A percentile compares a stretch with the other conserved stretches of the same genome.
These are phyloP conservation scores for Phanerotoma sp. DNA, from an alignment of 2,888 invertebrate species.

Conservation along the genomic window DNA sequence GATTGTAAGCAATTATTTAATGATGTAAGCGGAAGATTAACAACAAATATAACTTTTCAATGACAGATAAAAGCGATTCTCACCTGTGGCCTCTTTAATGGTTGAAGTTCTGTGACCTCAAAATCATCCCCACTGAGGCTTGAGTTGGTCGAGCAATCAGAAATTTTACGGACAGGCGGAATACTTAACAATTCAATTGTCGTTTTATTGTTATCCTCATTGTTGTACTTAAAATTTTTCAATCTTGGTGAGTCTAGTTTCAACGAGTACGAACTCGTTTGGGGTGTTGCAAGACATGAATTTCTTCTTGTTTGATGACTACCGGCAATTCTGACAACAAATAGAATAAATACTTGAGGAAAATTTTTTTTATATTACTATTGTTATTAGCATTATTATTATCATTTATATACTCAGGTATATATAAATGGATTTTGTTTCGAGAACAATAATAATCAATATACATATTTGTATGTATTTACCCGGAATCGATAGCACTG, in stretches of 20 bases:
- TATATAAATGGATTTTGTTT: no score
- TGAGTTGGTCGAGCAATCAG: constrained; percentile 75
- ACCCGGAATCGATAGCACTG: constrained; percentile 30
- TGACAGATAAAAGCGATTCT: constrained; percentile 32
- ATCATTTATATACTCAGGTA: no score
- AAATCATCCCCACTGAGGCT: constrained; percentile 75
- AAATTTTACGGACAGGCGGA: constrained; percentile 61
- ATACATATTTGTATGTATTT: constrained; percentile 11
- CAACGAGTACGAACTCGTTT: constrained; percentile 36
- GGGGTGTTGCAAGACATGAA: constrained; percentile 47
- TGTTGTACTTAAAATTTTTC: constrained; percentile 8
- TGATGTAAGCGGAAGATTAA: constrained; percentile 1
- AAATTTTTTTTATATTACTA: not conserved
- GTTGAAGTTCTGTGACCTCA: constrained; percentile 58
- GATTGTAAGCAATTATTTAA: constrained; percentile 1
- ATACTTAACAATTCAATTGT: constrained; percentile 44
- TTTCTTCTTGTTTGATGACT: constrained; percentile 47
- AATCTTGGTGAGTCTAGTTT: constrained; percentile 24
- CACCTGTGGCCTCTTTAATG: constrained; percentile 48
- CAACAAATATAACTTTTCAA: not conserved
- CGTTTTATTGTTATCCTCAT: constrained; percentile 29
- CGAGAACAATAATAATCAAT: not conserved
- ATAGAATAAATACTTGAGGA: not conserved
- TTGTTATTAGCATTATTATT: not conserved
- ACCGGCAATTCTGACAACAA: constrained; percentile 35